phyloP scores from a whole-genome alignment of 1,140 invertebrate genomes.

The Drosophila asahinai region DNA sequence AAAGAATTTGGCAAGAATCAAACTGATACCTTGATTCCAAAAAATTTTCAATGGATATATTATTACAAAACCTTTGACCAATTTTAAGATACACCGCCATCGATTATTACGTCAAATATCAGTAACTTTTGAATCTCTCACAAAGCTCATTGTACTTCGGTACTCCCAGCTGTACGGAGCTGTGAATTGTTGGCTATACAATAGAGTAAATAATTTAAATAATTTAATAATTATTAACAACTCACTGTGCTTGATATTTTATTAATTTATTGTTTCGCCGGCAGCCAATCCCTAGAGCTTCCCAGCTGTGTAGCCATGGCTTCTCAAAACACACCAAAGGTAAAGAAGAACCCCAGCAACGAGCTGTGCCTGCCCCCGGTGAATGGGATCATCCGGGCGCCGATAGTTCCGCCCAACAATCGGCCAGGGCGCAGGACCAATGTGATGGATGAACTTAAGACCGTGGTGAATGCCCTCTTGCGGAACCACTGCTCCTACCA shows the following conservation, averaged over 20 bases:
- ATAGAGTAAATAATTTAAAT: neutral
- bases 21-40: too few relatives aligned
- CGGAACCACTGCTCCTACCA: slow-evolving; percentile 17
- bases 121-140: too few relatives aligned
- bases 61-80: too few relatives aligned
- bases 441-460: slow-evolving; percentile 27
- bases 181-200: neutral
- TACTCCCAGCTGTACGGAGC: neutral
- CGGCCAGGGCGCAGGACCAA: slow-evolving; percentile 34
- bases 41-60: too few relatives aligned
- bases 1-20: too few relatives aligned
- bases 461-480: slow-evolving; percentile 17
- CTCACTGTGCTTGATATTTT: too few relatives aligned
- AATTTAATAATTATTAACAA: neutral
- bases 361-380: slow-evolving; percentile 18
- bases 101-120: neutral
- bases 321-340: neutral
- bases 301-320: neutral
- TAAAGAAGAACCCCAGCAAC: neutral
- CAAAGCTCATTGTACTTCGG: neutral
- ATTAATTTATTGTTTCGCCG: neutral
- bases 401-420: slow-evolving; percentile 23
- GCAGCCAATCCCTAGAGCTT: neutral
- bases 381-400: slow-evolving; percentile 46
- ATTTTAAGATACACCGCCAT: too few relatives aligned